Evolutionary conservation across 2,113 vertebrate genomes (phyloP), one percentile per base, ranked within the genome.

Genomic region (Carassius carassius): DNA sequence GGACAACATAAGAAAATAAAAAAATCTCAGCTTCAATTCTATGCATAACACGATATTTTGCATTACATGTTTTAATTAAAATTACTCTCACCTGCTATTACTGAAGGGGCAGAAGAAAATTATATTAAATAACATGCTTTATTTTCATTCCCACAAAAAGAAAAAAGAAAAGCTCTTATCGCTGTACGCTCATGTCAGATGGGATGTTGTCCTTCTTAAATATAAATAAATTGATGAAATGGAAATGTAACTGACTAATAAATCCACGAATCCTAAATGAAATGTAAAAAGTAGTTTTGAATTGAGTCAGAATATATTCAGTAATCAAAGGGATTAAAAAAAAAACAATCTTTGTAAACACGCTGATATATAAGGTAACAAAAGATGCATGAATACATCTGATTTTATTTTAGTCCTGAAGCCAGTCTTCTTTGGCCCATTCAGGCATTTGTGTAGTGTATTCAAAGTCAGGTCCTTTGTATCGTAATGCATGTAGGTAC

Each of bases 401-500:
- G 47, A 80, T 11, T 25, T 41, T 13, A 25, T 44, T 32, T 83
- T 19, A 89, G 85, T 90, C 91, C 11, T 95, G 94, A 62, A 92
- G 76, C 97, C 98, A 99, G 90, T 97, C 94, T n/a, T 96, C 96
- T 91, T 92, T 92, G 49, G 96, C 98, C 98, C 98, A 99, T n/a
- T 93, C 89, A 0, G 98, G 98, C 91, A 96, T 91, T 32, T 76
- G 88, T 82, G 97, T 96, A 65, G 93, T 94, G 83, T 97, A 99
- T 84, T 99, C 97, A 92, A 99, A 99, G 29, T 93, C 96, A 0
- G 94, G 92, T n/a, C 97, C 97, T 91, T 97, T 98, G 87, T 99
- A 99, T 58, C 96, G 87, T 72, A 98, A 89, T 2, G 98, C 97
- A 0, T 99, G 98, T 1, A 99, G 95, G 86, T 95, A 99, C 98